Evolutionary conservation across 2,888 invertebrate genomes (phyloP).

Genomic region (Drosophila merina): DNA sequence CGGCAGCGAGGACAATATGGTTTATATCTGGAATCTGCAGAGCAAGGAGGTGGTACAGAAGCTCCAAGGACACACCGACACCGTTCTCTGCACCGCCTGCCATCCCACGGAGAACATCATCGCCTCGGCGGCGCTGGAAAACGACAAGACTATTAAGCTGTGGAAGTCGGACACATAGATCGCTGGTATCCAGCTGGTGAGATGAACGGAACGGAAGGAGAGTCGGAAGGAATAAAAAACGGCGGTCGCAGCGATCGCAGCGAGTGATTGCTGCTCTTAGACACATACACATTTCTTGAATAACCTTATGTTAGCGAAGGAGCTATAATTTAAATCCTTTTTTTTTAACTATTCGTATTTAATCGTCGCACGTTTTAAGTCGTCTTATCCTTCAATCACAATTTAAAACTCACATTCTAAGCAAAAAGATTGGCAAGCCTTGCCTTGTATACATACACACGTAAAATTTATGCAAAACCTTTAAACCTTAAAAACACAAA

Average conservation of each 20-base stretch:
- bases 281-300: conserved; percentile 37
- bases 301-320: conserved; percentile 18
- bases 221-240: background rate
- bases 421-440: conserved; percentile 5
- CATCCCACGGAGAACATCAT: conserved; percentile 99
- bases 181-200: conserved; percentile 46
- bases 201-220: background rate
- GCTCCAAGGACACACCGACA: conserved; percentile 97
- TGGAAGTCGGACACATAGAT: conserved; percentile 98
- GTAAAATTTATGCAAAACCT: background rate
- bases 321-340: conserved; percentile 15
- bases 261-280: background rate
- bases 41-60: conserved; percentile 99
- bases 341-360: conserved; percentile 29
- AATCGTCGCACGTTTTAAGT: conserved; percentile 2
- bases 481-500: background rate
- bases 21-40: conserved; percentile 99
- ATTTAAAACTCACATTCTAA: conserved; percentile 35
- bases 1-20: conserved; percentile 99
- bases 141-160: conserved; percentile 99
- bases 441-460: conserved; percentile 2
- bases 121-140: conserved; percentile 98
- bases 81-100: conserved; percentile 98
- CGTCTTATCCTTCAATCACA: conserved; percentile 17
- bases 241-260: background rate